Base-by-base conservation (phyloP, 2,888 invertebrate genomes). In the Tenthredo scrophulariae region DNA sequence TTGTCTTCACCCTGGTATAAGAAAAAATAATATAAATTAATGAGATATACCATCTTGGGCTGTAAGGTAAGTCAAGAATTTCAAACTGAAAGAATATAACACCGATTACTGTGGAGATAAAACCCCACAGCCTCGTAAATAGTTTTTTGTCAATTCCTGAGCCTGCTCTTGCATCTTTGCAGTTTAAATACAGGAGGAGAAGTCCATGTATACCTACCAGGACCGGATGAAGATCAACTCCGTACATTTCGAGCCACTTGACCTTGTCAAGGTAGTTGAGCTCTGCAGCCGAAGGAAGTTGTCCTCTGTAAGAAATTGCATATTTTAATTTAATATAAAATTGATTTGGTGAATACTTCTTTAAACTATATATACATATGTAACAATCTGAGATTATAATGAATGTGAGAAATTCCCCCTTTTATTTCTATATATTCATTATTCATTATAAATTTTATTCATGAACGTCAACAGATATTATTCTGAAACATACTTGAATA, bases 241-340 rank as follows among this genome's bases (percentile, higher is more conserved):
- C 99, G 93, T 99, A 99, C 98, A 99, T 98, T 93, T 99, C 99
- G 91, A 99, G 95, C 99, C 99, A 99, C 95, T 99, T 99, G 90
- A 98, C 98, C 95, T 98, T 98, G 94, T 99, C 98, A 93, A 99
- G 95, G 94, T 98, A 99, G 94, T 97, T 98, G 91, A 98, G 95
- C 94, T 99, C 99, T 54, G 98, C 98, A 89, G 97, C 96, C 84
- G 98, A 97, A 86, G 99, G 98, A 89, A 97, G 96, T 93, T 97
- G 97, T 87, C 98, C 98, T 88, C 97, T 97, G 95, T 84, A 86
- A 75, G 86, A 85, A 85, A 84, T 46, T 40, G n/a, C 0, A 22
- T 22, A 13, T 26, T 26, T 40, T 75, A 26, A 75, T 43, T 22
- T 43, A 46, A 26, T 18, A 15, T 26, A 40, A 1, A 37, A 70